Conservation (phyloP, 2,797 vertebrate genomes). For the Spea hammondii region DNA sequence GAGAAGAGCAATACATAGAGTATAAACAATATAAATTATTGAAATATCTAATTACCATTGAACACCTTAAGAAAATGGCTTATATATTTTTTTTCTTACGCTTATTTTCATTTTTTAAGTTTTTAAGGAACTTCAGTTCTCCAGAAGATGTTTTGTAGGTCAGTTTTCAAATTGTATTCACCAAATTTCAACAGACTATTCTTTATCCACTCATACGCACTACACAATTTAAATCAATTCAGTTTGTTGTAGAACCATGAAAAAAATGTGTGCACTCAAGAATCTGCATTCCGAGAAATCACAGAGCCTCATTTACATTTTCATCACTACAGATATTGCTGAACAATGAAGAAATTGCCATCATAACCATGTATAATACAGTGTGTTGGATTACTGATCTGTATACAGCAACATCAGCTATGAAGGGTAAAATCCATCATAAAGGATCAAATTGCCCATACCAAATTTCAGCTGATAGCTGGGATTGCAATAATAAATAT, state of each 20-base stretch:
- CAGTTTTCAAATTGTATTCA: not conserved
- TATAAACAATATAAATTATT: too few species aligned
- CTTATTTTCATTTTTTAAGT: too few species aligned
- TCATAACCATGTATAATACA: slow-evolving; percentile 4
- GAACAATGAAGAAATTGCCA: slow-evolving; percentile 3
- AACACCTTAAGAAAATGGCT: too few species aligned
- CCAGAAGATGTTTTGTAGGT: not conserved
- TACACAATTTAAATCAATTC: not conserved
- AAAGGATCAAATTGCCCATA: slow-evolving; percentile 6
- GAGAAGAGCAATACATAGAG: too few species aligned
- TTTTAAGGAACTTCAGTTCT: too few species aligned
- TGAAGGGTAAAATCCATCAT: slow-evolving; percentile 2
- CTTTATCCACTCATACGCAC: not conserved
- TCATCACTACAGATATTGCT: not conserved
- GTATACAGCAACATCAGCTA: slow-evolving; percentile 1
- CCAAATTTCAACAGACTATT: not conserved
- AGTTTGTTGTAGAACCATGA: not conserved
- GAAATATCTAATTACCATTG: too few species aligned
- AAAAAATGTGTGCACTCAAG: not conserved
- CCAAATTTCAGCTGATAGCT: not conserved
- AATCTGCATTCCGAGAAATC: not conserved
- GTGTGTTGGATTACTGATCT: slow-evolving; percentile 6
- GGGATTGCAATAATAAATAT: not conserved
- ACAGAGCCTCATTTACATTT: not conserved
- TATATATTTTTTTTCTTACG: too few species aligned